A percentile compares a stretch with the other conserved stretches of the same genome.
Conservation (phyloP, 37 sponge, comb jelly and placozoan species). For the Crambe crambe region DNA sequence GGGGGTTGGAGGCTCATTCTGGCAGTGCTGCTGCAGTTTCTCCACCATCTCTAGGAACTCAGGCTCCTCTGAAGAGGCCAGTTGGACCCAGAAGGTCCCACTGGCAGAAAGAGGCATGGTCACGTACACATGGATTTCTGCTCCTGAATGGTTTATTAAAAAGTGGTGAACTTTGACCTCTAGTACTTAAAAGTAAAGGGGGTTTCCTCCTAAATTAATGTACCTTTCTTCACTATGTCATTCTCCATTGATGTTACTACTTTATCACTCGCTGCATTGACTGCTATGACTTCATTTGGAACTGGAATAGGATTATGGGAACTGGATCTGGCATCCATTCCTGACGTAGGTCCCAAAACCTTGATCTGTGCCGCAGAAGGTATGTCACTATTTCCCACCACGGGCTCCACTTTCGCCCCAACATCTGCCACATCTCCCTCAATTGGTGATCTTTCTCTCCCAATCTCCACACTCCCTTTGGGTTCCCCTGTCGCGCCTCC, state of each 20-base stretch:
- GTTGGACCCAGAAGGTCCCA: conserved; percentile 22
- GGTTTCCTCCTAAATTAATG: too few species aligned
- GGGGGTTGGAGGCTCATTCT: conserved; percentile 1
- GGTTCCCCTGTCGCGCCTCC: too few species aligned
- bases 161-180: too few species aligned
- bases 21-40: background rate
- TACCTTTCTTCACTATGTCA: background rate
- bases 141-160: background rate
- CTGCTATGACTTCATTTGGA: background rate
- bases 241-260: background rate
- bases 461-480: too few species aligned
- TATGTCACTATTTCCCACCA: background rate
- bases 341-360: background rate
- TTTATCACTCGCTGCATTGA: background rate
- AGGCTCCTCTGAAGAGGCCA: background rate
- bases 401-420: background rate
- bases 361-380: background rate
- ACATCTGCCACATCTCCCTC: background rate
- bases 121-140: background rate
- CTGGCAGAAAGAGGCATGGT: background rate
- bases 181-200: background rate
- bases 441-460: background rate
- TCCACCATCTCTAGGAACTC: background rate
- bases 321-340: background rate
- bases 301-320: background rate